A percentile compares a stretch with the other conserved stretches of the same genome.
Evolutionary conservation across 2,113 vertebrate species (phyloP).

Genomic region (Brachyhypopomus gauderio): DNA sequence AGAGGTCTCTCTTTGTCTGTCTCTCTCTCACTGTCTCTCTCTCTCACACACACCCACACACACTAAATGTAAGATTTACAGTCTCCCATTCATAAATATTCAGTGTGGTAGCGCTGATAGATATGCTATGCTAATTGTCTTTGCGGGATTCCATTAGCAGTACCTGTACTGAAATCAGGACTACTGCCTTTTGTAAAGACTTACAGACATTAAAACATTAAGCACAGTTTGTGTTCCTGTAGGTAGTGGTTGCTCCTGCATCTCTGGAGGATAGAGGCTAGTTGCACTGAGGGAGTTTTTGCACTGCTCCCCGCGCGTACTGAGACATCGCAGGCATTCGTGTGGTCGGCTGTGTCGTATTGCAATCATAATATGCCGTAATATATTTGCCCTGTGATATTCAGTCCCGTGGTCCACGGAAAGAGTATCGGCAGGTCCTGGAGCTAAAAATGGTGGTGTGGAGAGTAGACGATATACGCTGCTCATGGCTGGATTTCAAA

Average conservation of each 20-base stretch:
- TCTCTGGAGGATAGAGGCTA: neutral
- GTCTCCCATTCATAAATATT: neutral
- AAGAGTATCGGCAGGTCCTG: conserved; percentile 50
- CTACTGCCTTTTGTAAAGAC: neutral
- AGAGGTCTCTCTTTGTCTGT: neutral
- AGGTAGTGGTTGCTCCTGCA: too few species aligned
- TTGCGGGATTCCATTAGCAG: neutral
- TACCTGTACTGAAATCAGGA: neutral
- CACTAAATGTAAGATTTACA: conserved; percentile 8
- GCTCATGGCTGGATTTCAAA: conserved; percentile 57
- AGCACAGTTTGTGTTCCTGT: too few species aligned
- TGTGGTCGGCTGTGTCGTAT: neutral
- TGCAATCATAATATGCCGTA: conserved; percentile 31
- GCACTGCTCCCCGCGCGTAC: conserved; percentile 3
- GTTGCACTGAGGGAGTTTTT: conserved; percentile 21
- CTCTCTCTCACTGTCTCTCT: neutral
- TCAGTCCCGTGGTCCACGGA: conserved; percentile 20
- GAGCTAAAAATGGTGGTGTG: conserved; percentile 54
- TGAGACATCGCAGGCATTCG: conserved; percentile 15
- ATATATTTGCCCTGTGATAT: conserved; percentile 30
- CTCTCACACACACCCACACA: neutral
- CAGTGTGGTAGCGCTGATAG: neutral
- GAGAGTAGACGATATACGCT: conserved; percentile 47
- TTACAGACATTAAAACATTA: neutral
- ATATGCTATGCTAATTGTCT: neutral